Base-by-base conservation (phyloP, 1,140 invertebrate genomes). In the Physella acuta region DNA sequence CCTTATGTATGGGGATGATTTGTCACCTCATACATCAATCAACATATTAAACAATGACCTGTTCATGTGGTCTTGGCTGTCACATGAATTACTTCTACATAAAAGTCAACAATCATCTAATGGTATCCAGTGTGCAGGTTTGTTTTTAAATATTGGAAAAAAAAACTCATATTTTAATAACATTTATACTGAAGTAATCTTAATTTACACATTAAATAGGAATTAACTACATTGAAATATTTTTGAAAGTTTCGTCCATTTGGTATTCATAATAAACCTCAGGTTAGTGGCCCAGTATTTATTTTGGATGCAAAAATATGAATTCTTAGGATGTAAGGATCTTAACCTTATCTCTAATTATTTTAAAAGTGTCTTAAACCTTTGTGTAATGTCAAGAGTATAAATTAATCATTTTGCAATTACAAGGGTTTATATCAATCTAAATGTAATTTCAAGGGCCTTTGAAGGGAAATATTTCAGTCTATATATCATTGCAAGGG, bases 1-100 rank as follows among this genome's bases (percentile, higher is more conserved):
- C 1, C 33, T 67, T 4, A 8, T 67, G 33, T 67, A 67, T 39
- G 64, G 64, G 11, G 64, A 67, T 56, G 64, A 67, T 24, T 52
- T 67, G 31, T 11, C 36, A 20, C n/a, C 64, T 5, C 34, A 14
- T 5, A 36, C 1, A 30, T 28, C 64, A 1, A n/a, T 52, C 8
- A 28, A 14, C 2, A 56, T 28, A 14, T 26, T 67, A 52, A 39
- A 37, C 3, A 67, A 67, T 56, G 64, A 67, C 30, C 17, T 20
- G 24, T 30, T 33, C 31, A 56, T 67, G 64, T 67, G 64, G 64
- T 34, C 64, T 14, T 67, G 64, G 64, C 28, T 67, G 2, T 33
- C 51, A 20, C 64, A 67, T 39, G 64, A 56, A 26, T 20, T 67
- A 11, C n/a, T 67, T 1, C 26, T 67, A 26, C 24, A 28, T 44